A percentile compares a stretch with the other conserved stretches of the same genome.
Evolutionary conservation across 2,797 vertebrate genomes (phyloP).

Genomic region (Margarornis squamiger): DNA sequence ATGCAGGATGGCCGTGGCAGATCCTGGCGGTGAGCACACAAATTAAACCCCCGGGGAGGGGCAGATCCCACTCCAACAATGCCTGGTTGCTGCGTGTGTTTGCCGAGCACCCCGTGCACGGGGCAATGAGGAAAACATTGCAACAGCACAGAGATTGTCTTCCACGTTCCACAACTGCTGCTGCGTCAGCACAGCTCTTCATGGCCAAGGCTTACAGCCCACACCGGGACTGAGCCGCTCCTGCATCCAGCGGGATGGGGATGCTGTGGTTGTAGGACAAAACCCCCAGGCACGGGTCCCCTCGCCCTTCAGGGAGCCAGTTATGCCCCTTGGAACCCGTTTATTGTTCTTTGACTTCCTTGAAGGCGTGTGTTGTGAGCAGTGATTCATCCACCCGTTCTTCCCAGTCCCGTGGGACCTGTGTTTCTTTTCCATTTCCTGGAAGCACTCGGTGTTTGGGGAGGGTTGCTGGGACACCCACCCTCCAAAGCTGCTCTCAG

Average conservation of each 20-base stretch:
- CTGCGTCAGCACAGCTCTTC: neutral
- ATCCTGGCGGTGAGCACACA: neutral
- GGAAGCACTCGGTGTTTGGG: neutral
- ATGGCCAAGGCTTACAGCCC: fast-evolving
- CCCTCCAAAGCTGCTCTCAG: neutral
- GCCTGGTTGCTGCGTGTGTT: neutral
- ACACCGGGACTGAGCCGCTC: neutral
- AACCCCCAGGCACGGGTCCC: neutral
- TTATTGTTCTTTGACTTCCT: slow-evolving; percentile 3
- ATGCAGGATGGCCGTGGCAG: neutral
- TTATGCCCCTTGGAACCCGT: neutral
- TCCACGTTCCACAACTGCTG: neutral
- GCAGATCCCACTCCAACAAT: neutral
- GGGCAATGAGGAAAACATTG: neutral
- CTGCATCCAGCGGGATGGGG: fast-evolving
- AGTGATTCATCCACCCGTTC: neutral
- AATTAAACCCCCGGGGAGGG: neutral
- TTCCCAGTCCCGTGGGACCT: neutral
- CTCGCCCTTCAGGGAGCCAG: fast-evolving
- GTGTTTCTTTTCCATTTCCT: slow-evolving; percentile 22
- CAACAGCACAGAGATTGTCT: neutral
- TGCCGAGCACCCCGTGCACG: neutral
- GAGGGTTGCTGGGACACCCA: slow-evolving; percentile 39
- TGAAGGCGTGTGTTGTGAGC: neutral
- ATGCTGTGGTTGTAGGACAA: neutral